phyloP scores from a whole-genome alignment of 2,113 vertebrate species.

The Menura novaehollandiae region DNA sequence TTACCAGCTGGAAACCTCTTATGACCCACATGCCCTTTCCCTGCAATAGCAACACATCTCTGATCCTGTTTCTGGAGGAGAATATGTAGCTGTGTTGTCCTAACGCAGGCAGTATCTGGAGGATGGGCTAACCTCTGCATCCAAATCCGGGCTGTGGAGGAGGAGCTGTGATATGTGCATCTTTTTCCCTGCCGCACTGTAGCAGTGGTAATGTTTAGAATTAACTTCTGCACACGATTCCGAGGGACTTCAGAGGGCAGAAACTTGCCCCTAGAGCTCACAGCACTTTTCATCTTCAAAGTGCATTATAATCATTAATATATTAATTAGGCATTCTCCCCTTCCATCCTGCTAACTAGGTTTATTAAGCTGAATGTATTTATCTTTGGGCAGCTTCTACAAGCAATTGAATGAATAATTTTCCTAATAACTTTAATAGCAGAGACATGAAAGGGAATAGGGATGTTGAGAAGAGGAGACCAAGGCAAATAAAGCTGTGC shows the following conservation, averaged over 20 bases:
- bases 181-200: background rate
- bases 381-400: conserved; percentile 54
- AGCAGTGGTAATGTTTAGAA: background rate
- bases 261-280: conserved; percentile 1
- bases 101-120: background rate
- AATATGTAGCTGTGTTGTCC: background rate
- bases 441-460: conserved; percentile 22
- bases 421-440: conserved; percentile 52
- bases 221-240: background rate
- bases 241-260: conserved; percentile 4
- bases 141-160: background rate
- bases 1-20: background rate
- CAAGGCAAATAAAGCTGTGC: background rate
- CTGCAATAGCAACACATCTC: background rate
- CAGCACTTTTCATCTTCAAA: conserved; percentile 53
- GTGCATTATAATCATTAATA: conserved; percentile 39
- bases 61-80: background rate
- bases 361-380: conserved; percentile 64
- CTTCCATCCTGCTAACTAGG: conserved; percentile 50
- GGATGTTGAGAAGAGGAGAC: background rate
- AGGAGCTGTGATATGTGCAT: background rate
- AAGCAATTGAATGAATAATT: conserved; percentile 52
- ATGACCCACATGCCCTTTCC: background rate
- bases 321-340: conserved; percentile 46
- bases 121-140: background rate